Percentiles rank a stretch among this genome's conserved stretches.
Conservation (phyloP, 2,113 vertebrate genomes). For the Emydura subglobosa region DNA sequence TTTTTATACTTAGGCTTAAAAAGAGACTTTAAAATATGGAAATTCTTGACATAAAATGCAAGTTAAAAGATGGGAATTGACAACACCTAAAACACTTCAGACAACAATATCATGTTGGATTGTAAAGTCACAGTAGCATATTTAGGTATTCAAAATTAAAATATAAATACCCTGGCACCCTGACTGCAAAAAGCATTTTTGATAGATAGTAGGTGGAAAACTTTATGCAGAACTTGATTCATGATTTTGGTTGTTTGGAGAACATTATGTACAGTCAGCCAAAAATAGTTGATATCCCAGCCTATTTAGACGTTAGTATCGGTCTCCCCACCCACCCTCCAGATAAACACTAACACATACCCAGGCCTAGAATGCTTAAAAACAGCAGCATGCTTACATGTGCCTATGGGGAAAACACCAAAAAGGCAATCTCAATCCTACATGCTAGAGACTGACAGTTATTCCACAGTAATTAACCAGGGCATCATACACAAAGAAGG, state of each 20-base stretch:
- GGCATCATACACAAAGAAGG: not conserved
- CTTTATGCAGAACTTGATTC: not conserved
- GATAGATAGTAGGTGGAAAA: not conserved
- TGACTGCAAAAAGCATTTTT: not conserved
- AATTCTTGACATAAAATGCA: not conserved
- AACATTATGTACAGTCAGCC: not conserved
- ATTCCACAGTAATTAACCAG: not conserved
- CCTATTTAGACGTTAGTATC: rapidly evolving
- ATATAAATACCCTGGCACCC: not conserved
- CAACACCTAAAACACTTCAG: not conserved
- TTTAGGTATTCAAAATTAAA: not conserved
- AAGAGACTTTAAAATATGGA: not conserved
- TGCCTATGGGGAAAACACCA: not conserved
- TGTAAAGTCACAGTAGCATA: not conserved
- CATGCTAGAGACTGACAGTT: not conserved
- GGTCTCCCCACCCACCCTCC: not conserved
- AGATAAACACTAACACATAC: not conserved
- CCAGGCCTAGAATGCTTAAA: rapidly evolving
- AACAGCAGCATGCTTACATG: not conserved
- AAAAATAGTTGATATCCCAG: not conserved
- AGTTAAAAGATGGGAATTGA: not conserved
- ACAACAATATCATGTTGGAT: not conserved
- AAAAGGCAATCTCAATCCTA: not conserved
- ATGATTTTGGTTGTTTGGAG: not conserved
- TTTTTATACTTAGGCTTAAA: not conserved